Conservation (phyloP, 2,113 vertebrate species). For the Stigmatopora argus region DNA sequence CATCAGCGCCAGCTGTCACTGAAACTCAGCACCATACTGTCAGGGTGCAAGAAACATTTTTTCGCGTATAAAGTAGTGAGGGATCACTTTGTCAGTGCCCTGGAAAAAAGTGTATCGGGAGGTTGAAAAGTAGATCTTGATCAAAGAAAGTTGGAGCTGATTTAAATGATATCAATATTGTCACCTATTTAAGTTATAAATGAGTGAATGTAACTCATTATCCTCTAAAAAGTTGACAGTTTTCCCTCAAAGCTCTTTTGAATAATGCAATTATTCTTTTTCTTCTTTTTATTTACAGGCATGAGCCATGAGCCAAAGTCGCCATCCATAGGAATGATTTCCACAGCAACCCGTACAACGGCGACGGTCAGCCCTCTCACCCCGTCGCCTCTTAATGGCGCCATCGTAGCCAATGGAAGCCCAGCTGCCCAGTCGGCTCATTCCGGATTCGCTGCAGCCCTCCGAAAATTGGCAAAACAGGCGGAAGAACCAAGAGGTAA, state of each 20-base stretch:
- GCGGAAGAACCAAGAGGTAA: slow-evolving; percentile 97
- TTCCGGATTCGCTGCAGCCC: slow-evolving; percentile 96
- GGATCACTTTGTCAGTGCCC: too few relatives aligned
- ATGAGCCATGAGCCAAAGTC: slow-evolving; percentile 99
- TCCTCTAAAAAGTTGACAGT: neutral
- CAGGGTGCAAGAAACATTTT: slow-evolving; percentile 9
- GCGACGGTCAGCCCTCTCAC: slow-evolving; percentile 98
- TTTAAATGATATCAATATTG: too few relatives aligned
- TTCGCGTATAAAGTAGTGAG: too few relatives aligned
- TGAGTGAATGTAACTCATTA: slow-evolving; percentile 11
- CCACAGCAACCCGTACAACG: slow-evolving; percentile 93
- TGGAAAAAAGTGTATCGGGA: too few relatives aligned
- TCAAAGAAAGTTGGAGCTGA: too few relatives aligned
- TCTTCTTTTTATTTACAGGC: slow-evolving; percentile 75
- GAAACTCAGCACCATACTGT: slow-evolving; percentile 28
- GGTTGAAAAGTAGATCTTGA: too few relatives aligned
- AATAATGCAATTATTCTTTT: slow-evolving; percentile 23
- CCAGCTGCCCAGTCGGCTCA: slow-evolving; percentile 88
- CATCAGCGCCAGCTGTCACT: slow-evolving; percentile 60
- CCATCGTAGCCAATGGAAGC: slow-evolving; percentile 95
- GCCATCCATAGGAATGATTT: slow-evolving; percentile 99
- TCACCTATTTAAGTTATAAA: slow-evolving; percentile 9
- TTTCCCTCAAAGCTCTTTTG: slow-evolving; percentile 9
- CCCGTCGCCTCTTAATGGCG: slow-evolving; percentile 93
- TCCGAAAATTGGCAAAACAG: slow-evolving; percentile 98